Evolutionary conservation across 2,888 invertebrate species (phyloP).

Genomic region (Acronicta aceris): DNA sequence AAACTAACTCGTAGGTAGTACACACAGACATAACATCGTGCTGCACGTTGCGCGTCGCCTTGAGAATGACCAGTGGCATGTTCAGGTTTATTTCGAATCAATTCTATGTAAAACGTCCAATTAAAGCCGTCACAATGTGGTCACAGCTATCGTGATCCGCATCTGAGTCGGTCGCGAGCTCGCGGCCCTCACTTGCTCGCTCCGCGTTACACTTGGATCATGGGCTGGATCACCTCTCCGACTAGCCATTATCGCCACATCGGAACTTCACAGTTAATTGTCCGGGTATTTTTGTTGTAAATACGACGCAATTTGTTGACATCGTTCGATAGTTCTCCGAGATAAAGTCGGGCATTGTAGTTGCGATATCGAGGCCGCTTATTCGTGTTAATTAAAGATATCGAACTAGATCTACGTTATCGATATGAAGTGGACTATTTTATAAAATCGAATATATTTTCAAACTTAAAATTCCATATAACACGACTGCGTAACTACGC

Average conservation of each 20-base stretch:
- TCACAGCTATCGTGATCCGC: constrained; percentile 33
- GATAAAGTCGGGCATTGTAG: constrained; percentile 76
- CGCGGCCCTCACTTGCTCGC: constrained; percentile 26
- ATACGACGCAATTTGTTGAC: constrained; percentile 80
- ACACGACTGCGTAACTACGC: not conserved
- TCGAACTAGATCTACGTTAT: constrained; percentile 66
- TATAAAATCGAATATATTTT: constrained; percentile 33
- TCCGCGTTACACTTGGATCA: constrained; percentile 42
- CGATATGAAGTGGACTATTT: constrained; percentile 45
- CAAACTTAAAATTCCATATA: not conserved
- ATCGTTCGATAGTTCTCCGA: constrained; percentile 72
- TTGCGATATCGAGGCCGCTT: constrained; percentile 76
- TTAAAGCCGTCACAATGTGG: constrained; percentile 73
- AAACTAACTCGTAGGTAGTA: constrained; percentile 30
- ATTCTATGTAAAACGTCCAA: constrained; percentile 69
- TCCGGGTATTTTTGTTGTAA: constrained; percentile 77
- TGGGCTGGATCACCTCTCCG: constrained; percentile 35
- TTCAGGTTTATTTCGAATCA: constrained; percentile 54
- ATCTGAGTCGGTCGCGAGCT: constrained; percentile 49
- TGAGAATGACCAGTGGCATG: constrained; percentile 50
- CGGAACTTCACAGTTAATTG: constrained; percentile 73
- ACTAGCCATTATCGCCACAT: constrained; percentile 54
- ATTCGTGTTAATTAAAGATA: constrained; percentile 81
- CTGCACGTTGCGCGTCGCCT: constrained; percentile 45
- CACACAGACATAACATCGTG: constrained; percentile 43